These are phyloP conservation scores for Adelosebastes latens DNA, from an alignment of 2,797 vertebrate genomes.

Conservation along the genomic window DNA sequence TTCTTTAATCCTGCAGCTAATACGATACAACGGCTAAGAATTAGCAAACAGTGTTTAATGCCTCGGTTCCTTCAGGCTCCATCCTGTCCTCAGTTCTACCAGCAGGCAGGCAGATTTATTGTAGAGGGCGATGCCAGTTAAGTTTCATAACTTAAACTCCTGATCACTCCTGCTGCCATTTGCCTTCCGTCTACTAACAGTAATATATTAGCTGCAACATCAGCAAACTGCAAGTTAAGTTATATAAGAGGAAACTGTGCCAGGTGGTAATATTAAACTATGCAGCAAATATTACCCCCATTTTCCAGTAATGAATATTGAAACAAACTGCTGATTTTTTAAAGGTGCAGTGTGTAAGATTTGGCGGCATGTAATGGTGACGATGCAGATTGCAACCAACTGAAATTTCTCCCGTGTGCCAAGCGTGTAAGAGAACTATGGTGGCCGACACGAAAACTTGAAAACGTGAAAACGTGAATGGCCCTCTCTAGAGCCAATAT, in stretches of 20 bases:
- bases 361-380: no score
- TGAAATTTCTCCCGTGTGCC: no score
- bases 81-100: background rate
- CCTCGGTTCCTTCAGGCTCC: slow-evolving; percentile 11
- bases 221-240: slow-evolving; percentile 21
- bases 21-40: slow-evolving; percentile 34
- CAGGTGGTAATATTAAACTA: background rate
- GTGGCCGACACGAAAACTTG: no score
- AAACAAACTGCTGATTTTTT: background rate
- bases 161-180: slow-evolving; percentile 9
- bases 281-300: background rate
- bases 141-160: slow-evolving; percentile 19
- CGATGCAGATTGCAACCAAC: no score
- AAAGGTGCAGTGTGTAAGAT: background rate
- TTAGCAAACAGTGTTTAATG: slow-evolving; percentile 37
- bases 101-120: slow-evolving; percentile 33
- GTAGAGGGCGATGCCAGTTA: slow-evolving; percentile 13
- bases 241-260: background rate
- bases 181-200: slow-evolving; percentile 7
- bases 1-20: slow-evolving; percentile 57
- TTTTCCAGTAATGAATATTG: background rate
- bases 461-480: no score
- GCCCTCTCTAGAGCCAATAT: no score
- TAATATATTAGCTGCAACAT: slow-evolving; percentile 24
- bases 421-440: no score